Evolutionary conservation across 1,140 invertebrate species (phyloP).

Genomic region (Drosophila bipectinata): DNA sequence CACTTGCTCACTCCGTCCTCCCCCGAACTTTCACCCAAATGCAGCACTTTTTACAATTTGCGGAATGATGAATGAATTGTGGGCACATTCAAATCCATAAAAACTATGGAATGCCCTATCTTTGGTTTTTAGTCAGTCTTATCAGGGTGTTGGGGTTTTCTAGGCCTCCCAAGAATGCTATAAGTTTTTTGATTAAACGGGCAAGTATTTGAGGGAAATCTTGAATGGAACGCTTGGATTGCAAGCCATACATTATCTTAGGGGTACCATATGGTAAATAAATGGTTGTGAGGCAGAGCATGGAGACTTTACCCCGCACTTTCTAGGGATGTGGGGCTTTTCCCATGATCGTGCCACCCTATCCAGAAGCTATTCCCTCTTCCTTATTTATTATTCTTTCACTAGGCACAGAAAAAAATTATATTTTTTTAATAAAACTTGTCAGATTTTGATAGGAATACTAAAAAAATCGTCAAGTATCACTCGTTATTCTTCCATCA

Average conservation of each 20-base stretch:
- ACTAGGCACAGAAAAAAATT: constrained; percentile 9
- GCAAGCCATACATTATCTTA: not conserved
- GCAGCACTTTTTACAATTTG: constrained; percentile 51
- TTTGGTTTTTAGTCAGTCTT: not conserved
- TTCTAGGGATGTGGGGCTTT: constrained; percentile 6
- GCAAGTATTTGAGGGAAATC: constrained; percentile 25
- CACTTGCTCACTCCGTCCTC: constrained; percentile 1
- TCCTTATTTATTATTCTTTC: constrained; percentile 2
- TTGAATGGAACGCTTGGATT: constrained; percentile 16
- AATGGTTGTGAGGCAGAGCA: constrained; percentile 14
- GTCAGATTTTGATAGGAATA: too few species aligned
- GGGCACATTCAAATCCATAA: not conserved
- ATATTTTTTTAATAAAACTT: not conserved
- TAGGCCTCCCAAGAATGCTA: not conserved
- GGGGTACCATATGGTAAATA: constrained; percentile 27
- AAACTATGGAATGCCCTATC: constrained; percentile 29
- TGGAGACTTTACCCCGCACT: constrained; percentile 20
- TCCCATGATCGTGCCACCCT: constrained; percentile 3
- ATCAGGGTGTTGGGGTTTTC: not conserved
- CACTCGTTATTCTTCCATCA: not conserved
- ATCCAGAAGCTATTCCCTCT: not conserved
- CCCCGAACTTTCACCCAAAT: constrained; percentile 42
- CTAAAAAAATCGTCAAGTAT: too few species aligned
- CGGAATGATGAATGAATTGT: constrained; percentile 14
- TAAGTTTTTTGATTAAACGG: constrained; percentile 38